Evolutionary conservation across 2,113 vertebrate species (phyloP).

Genomic region (Megaleporinus macrocephalus): DNA sequence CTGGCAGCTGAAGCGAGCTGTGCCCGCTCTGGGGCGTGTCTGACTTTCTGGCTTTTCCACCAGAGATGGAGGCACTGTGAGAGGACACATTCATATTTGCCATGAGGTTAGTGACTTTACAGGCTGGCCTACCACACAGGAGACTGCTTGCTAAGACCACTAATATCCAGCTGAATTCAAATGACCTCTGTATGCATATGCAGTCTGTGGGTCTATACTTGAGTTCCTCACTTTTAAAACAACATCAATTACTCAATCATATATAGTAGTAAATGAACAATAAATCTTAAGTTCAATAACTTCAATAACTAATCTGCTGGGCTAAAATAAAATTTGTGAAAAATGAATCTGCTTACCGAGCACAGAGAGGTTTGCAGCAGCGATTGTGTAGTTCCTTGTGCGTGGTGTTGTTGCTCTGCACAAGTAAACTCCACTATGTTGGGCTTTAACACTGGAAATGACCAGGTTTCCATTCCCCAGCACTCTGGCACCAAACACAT

Average conservation of each 20-base stretch:
- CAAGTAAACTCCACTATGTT: constrained; percentile 89
- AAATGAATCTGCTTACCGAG: constrained; percentile 77
- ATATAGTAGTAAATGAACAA: too few species aligned
- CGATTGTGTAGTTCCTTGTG: constrained; percentile 92
- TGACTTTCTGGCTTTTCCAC: constrained; percentile 93
- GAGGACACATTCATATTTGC: constrained; percentile 13
- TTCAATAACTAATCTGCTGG: background rate
- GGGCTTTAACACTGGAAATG: constrained; percentile 83
- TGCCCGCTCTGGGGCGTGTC: constrained; percentile 94
- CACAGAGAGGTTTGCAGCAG: constrained; percentile 87
- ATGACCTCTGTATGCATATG: too few species aligned
- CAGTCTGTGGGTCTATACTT: too few species aligned
- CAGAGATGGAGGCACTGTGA: constrained; percentile 88
- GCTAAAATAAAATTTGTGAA: background rate
- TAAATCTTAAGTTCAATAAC: too few species aligned
- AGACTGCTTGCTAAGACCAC: background rate
- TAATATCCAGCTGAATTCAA: too few species aligned
- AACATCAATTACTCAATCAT: too few species aligned
- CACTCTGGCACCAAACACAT: constrained; percentile 92
- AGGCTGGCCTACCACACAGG: background rate
- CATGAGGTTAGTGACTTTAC: constrained; percentile 4
- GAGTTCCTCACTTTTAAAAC: too few species aligned
- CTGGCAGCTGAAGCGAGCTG: constrained; percentile 94
- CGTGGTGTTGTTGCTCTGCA: constrained; percentile 93
- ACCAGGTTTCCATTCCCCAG: constrained; percentile 94